phyloP scores from a whole-genome alignment of 2,888 invertebrate genomes.

The Autographa pulchrina region DNA sequence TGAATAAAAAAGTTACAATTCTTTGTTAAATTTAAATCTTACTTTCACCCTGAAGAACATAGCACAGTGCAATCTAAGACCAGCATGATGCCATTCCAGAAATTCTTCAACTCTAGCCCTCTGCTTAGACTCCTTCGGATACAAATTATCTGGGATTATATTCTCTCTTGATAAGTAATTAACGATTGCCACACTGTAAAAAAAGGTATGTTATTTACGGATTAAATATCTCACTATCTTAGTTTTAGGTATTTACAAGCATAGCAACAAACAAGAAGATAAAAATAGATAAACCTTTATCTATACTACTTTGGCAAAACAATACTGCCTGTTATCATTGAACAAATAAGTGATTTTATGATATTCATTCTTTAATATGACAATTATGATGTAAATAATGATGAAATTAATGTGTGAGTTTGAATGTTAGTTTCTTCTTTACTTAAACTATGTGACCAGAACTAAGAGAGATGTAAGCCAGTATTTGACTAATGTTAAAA shows the following conservation, averaged over 20 bases:
- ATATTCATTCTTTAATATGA: no score
- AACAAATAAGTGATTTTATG: no score
- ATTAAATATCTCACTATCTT: background rate
- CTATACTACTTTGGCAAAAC: background rate
- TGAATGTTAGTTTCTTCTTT: no score
- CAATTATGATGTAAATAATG: no score
- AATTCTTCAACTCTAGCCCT: slow-evolving; percentile 93
- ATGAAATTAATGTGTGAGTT: no score
- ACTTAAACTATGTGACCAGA: no score
- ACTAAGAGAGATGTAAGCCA: no score
- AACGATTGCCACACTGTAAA: slow-evolving; percentile 92
- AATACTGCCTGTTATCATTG: no score
- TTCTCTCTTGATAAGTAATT: slow-evolving; percentile 91
- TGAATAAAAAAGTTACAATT: no score
- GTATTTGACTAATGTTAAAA: no score
- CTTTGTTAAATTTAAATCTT: no score
- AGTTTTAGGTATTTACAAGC: no score
- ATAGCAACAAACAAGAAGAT: background rate
- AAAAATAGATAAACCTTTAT: background rate
- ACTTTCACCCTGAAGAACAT: slow-evolving; percentile 91
- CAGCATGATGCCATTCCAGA: slow-evolving; percentile 94
- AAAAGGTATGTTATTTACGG: background rate
- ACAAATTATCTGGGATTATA: slow-evolving; percentile 90
- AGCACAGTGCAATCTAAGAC: slow-evolving; percentile 90
- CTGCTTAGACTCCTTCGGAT: slow-evolving; percentile 90